phyloP scores from a whole-genome alignment of 2,888 invertebrate species.

The Hyles lineata region DNA sequence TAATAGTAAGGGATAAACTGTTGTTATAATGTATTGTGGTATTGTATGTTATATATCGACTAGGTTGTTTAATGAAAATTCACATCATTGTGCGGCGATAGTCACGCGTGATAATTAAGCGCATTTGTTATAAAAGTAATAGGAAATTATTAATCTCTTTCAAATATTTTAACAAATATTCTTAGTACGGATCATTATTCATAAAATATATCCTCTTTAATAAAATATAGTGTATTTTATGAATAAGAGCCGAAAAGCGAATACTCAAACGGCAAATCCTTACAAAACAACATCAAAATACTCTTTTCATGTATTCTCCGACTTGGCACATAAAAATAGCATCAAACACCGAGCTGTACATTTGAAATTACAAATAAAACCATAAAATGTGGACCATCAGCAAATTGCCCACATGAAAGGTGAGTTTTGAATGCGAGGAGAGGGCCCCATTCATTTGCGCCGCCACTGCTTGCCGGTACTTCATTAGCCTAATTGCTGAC shows the following conservation, averaged over 20 bases:
- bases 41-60: too few relatives aligned
- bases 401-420: conserved; percentile 82
- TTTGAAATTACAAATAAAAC: conserved; percentile 37
- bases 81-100: too few relatives aligned
- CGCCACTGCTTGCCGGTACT: conserved; percentile 65
- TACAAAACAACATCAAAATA: conserved; percentile 7
- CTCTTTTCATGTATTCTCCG: conserved; percentile 26
- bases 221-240: background rate
- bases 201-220: too few relatives aligned
- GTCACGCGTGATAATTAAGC: too few relatives aligned
- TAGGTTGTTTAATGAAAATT: too few relatives aligned
- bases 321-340: conserved; percentile 17
- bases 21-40: too few relatives aligned
- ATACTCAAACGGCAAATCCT: background rate
- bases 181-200: too few relatives aligned
- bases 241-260: background rate
- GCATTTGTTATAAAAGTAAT: too few relatives aligned
- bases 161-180: too few relatives aligned
- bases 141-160: too few relatives aligned
- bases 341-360: conserved; percentile 4
- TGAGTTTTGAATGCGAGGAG: conserved; percentile 74
- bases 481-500: conserved; percentile 82
- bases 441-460: conserved; percentile 75
- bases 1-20: background rate
- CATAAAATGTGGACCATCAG: conserved; percentile 71